Conservation (phyloP, 2,888 invertebrate genomes). For the Sesia apiformis region DNA sequence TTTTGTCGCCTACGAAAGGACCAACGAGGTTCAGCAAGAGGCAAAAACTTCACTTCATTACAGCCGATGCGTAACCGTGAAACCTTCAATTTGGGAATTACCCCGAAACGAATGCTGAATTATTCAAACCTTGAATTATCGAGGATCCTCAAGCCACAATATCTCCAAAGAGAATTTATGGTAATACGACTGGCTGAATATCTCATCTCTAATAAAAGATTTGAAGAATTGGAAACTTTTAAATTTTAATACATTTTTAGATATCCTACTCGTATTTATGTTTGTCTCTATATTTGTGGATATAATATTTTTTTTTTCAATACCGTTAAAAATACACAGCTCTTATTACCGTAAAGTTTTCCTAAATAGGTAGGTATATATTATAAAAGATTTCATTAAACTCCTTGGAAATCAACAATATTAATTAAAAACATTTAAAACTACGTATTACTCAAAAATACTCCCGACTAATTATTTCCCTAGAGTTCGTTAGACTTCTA, state of each 20-base stretch:
- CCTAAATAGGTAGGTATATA: too few relatives aligned
- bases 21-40: slow-evolving; percentile 1
- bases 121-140: slow-evolving; percentile 59
- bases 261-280: too few relatives aligned
- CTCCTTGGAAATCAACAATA: too few relatives aligned
- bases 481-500: too few relatives aligned
- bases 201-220: slow-evolving; percentile 21
- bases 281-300: too few relatives aligned
- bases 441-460: too few relatives aligned
- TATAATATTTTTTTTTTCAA: too few relatives aligned
- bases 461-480: too few relatives aligned
- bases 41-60: slow-evolving; percentile 45
- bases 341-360: too few relatives aligned
- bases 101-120: slow-evolving; percentile 56
- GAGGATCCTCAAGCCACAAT: slow-evolving; percentile 44
- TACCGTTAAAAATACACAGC: too few relatives aligned
- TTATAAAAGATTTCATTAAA: too few relatives aligned
- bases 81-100: slow-evolving; percentile 59
- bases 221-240: slow-evolving; percentile 4
- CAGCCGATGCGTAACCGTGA: slow-evolving; percentile 37
- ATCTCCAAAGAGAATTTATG: slow-evolving; percentile 46
- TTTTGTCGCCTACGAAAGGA: neutral
- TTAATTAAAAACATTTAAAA: too few relatives aligned
- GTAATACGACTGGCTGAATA: slow-evolving; percentile 37
- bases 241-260: neutral